Evolutionary conservation across 2,888 invertebrate species (phyloP), one percentile per base, ranked within the genome.

Genomic region (Heliconius ismenius): DNA sequence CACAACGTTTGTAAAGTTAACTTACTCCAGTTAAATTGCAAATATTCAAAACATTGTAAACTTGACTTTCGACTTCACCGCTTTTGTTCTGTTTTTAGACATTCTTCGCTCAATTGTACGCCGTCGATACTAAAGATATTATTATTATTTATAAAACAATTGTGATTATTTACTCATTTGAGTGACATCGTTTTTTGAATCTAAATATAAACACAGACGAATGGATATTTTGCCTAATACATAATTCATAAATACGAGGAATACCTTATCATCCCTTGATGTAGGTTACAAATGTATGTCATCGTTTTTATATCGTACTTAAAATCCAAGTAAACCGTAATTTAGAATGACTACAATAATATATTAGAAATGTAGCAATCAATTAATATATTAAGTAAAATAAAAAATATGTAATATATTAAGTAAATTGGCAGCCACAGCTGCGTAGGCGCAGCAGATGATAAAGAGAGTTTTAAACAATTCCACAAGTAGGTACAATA

Each of bases 1-100:
- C 87, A 88, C 87, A 89, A 91, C 91, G 91, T 91, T 91, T 90
- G 88, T 89, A 89, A 92, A 93, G 92, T 92, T 89, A 90, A 91
- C 90, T 91, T 90, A 87, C 87, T 90, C 90, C 84, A 85, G 86
- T 86, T 88, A 88, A 89, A 91, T 90, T 88, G 86, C 86, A 91
- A 90, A 91, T 91, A 90, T 90, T 89, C 89, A 90, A 88, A 88
- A 89, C 89, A 90, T 85, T 87, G 86, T 84, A 84, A 90, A 89
- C 87, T 83, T 83, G 81, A 82, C 82, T 87, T 88, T 88, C 80
- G 83, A 75, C 70, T 78, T 80, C 73, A 69, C 64, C 28, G 43
- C 49, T 74, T 74, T 77, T 79, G 78, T 72, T 76, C 62, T 63
- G 74, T 75, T 76, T 76, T 73, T 76, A 76, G 72, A 76, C 58